Evolutionary conservation across 2,888 invertebrate genomes (phyloP).

Genomic region (Ormyrus nitidulus): DNA sequence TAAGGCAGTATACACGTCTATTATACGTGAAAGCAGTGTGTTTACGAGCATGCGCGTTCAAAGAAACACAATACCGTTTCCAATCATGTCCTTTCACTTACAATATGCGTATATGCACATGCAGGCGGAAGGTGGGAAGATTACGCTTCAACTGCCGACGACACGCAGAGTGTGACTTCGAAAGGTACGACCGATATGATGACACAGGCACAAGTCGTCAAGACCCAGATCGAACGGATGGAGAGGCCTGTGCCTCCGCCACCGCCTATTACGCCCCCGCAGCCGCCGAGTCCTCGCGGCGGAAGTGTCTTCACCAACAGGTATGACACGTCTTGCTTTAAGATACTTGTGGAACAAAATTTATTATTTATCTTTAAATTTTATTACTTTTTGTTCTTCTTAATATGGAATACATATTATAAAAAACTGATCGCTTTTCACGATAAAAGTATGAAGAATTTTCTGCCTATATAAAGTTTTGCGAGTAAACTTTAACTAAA

Average conservation of each 20-base stretch:
- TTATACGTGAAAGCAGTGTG: constrained; percentile 6
- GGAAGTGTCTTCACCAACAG: constrained; percentile 76
- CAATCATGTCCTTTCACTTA: constrained; percentile 45
- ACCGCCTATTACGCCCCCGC: constrained; percentile 79
- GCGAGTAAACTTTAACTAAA: too few relatives aligned
- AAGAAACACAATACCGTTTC: constrained; percentile 4
- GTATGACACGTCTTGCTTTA: constrained; percentile 59
- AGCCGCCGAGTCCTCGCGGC: constrained; percentile 74
- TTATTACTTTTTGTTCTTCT: too few relatives aligned
- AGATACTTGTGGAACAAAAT: too few relatives aligned
- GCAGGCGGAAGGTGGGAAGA: constrained; percentile 74
- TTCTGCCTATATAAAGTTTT: too few relatives aligned
- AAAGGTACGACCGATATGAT: constrained; percentile 74
- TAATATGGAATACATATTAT: too few relatives aligned
- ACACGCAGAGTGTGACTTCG: constrained; percentile 73
- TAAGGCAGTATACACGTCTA: background rate
- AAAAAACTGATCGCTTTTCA: too few relatives aligned
- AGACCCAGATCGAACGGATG: constrained; percentile 80
- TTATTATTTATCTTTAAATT: too few relatives aligned
- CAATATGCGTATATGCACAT: background rate
- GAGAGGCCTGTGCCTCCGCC: constrained; percentile 77
- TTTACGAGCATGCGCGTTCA: constrained; percentile 6
- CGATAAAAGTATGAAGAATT: too few relatives aligned
- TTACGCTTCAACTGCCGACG: constrained; percentile 73
- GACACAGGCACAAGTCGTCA: constrained; percentile 74